phyloP scores from a whole-genome alignment of 2,113 vertebrate genomes.

The Oplegnathus fasciatus region DNA sequence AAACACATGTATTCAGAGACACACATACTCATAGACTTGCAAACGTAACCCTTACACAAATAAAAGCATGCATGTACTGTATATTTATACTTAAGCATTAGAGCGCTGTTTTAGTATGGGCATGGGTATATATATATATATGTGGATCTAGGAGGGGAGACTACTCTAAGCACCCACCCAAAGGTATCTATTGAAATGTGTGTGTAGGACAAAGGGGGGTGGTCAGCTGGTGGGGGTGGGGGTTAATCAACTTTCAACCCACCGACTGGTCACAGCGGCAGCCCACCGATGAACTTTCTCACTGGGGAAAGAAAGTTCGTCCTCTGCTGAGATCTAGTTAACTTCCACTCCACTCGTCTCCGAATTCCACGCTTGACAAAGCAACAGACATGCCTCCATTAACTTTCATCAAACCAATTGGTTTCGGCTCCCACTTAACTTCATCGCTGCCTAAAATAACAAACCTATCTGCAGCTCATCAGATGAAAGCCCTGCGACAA shows the following conservation, averaged over 20 bases:
- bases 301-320: constrained; percentile 20
- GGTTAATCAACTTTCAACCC: constrained; percentile 68
- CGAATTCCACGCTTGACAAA: constrained; percentile 39
- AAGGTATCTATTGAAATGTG: constrained; percentile 31
- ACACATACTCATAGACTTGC: constrained; percentile 4
- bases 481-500: not conserved
- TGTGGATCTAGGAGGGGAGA: not conserved
- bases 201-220: constrained; percentile 11
- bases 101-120: not conserved
- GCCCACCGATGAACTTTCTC: constrained; percentile 53
- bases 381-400: constrained; percentile 33
- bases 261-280: constrained; percentile 64
- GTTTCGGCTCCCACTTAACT: constrained; percentile 25
- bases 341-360: constrained; percentile 35
- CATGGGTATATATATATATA: not conserved
- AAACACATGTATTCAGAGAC: constrained; percentile 21
- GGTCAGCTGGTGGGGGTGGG: constrained; percentile 39
- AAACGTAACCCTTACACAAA: constrained; percentile 9
- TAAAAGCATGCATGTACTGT: not conserved
- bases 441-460: constrained; percentile 5
- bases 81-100: not conserved
- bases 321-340: constrained; percentile 29
- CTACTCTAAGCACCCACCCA: constrained; percentile 21
- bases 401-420: constrained; percentile 41
- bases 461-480: not conserved